Base-by-base conservation (phyloP, 2,113 vertebrate species). In the Plecotus auritus region DNA sequence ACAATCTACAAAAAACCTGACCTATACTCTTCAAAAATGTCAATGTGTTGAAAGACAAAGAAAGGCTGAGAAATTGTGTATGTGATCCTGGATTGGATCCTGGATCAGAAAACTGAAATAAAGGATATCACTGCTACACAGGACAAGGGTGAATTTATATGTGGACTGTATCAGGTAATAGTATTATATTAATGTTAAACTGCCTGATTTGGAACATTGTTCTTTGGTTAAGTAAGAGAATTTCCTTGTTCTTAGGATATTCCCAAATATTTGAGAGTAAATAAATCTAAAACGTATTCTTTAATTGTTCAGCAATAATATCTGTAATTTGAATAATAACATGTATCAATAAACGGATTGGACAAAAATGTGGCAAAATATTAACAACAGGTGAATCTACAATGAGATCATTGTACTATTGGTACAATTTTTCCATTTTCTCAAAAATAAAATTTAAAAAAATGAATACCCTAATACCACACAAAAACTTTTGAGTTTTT, bases 1-100 rank as follows among this genome's bases (percentile, higher is more conserved):
- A 91, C 77, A 96, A 88, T 95, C 97, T 97, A 93, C 85, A 97
- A 95, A 97, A 92, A 96, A 95, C 93, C 94, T 95, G 88, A 90
- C 90, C 94, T 91, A 97, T 17, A 92, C 54, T 77, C 88, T 94
- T 96, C 92, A 94, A 93, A 97, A 95, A 77, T 82, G 90, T 94
- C 92, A 96, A 59, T 78, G 88, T 87, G 88, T 74, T 91, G 47
- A 91, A 95, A 97, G 92, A 96, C 90, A 82, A 97, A 83, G 64
- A 83, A 85, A 95, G 56, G 77, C 82, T 95, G 54, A 81, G 85
- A 67, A 92, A 85, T 1, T 92, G 77, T 89, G n/a, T 80, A 37
- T 54, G 76, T n/a, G 92, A 96, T 92, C 90, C 96, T 69, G 85
- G 90, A 93, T 47, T 42, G 35, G 64, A 85, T 94, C 89, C 90